Evolutionary conservation across 2,113 vertebrate species (phyloP).

Genomic region (Passerina amoena): DNA sequence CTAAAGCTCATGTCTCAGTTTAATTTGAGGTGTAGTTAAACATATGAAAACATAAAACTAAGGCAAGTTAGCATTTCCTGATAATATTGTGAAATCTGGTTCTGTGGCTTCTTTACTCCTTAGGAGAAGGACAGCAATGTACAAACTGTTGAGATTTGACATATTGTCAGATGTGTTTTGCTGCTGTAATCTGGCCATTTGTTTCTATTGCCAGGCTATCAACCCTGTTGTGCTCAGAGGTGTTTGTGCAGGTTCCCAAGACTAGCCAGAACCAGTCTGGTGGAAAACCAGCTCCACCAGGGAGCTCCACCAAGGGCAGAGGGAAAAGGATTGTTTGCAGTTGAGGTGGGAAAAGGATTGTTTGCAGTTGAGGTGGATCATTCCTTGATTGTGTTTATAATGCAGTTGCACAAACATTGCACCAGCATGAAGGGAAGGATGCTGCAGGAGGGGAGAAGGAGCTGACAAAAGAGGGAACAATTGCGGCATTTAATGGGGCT

Average conservation of each 20-base stretch:
- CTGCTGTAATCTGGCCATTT: not conserved
- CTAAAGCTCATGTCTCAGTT: not conserved
- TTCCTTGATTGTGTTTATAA: not conserved
- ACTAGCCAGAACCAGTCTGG: not conserved
- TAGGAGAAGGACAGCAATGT: not conserved
- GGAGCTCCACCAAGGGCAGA: not conserved
- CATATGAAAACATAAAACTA: not conserved
- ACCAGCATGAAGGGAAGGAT: not conserved
- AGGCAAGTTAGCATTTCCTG: not conserved
- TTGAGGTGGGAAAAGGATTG: not conserved
- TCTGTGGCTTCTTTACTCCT: not conserved
- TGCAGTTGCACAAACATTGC: not conserved
- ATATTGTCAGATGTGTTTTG: not conserved
- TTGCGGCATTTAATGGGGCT: not conserved
- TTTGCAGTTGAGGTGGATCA: not conserved
- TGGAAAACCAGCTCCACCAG: not conserved
- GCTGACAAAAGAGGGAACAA: not conserved
- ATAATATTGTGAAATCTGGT: not conserved
- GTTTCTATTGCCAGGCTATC: not conserved
- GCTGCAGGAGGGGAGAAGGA: not conserved
- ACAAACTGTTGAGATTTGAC: not conserved
- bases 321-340: not conserved
- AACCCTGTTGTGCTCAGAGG: accelerated
- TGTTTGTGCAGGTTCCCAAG: not conserved
- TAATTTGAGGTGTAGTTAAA: not conserved